These are phyloP conservation scores for Strix aluco DNA, from an alignment of 2,113 vertebrate species.

Conservation along the genomic window DNA sequence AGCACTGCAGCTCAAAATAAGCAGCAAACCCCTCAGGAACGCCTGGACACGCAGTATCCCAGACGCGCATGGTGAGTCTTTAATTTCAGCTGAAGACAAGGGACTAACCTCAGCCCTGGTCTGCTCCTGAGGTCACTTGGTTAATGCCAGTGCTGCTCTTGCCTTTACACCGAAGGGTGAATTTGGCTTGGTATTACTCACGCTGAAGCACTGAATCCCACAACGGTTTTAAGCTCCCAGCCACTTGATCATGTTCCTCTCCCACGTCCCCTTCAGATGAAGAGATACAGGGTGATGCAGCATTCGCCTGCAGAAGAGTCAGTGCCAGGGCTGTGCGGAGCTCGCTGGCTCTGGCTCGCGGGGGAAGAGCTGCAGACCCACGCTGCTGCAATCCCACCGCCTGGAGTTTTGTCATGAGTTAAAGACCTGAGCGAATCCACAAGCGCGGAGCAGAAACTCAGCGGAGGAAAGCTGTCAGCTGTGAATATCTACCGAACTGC, in stretches of 20 bases:
- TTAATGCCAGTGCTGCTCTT: neutral
- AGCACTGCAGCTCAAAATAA: constrained; percentile 15
- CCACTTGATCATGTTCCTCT: constrained; percentile 42
- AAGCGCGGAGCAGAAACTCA: neutral
- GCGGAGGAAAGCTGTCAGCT: constrained; percentile 4
- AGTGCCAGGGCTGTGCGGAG: constrained; percentile 53
- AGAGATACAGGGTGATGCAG: constrained; percentile 60
- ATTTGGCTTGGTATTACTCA: constrained; percentile 1
- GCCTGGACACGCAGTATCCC: neutral
- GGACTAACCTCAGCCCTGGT: neutral
- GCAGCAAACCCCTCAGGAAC: constrained; percentile 2
- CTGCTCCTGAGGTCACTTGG: neutral
- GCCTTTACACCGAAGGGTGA: neutral
- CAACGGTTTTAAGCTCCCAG: constrained; percentile 34
- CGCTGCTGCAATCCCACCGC: constrained; percentile 16
- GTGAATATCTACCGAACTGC: neutral
- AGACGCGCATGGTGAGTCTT: neutral
- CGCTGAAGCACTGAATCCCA: constrained; percentile 20
- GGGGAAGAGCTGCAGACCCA: constrained; percentile 36
- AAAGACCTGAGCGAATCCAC: neutral
- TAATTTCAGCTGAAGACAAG: neutral
- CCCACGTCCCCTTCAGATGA: constrained; percentile 52
- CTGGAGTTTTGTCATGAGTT: neutral
- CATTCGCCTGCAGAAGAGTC: constrained; percentile 60
- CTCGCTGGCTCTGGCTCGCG: neutral